These are phyloP conservation scores for Actenoides lindsayi DNA, from an alignment of 2,113 vertebrate genomes.

Conservation along the genomic window DNA sequence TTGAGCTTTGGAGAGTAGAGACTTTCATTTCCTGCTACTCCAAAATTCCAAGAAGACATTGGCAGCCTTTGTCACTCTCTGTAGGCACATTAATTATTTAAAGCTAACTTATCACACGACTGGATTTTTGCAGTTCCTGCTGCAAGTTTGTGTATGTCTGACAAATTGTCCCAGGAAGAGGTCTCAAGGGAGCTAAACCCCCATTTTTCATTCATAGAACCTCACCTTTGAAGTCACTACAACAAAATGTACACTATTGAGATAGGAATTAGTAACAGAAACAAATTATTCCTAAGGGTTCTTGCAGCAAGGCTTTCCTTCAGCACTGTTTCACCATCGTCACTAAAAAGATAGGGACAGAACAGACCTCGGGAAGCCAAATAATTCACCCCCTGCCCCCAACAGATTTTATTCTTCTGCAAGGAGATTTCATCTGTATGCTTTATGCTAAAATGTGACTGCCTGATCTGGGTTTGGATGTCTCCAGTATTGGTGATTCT, in stretches of 20 bases:
- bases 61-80: not conserved
- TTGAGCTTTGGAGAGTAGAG: not conserved
- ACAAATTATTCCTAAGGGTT: not conserved
- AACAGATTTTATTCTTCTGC: not conserved
- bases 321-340: not conserved
- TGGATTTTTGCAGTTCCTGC: not conserved
- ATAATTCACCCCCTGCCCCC: not conserved
- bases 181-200: not conserved
- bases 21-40: rapidly evolving
- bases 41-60: not conserved
- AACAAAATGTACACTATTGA: not conserved
- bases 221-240: not conserved
- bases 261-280: not conserved
- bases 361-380: not conserved
- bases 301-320: not conserved
- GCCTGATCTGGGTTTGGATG: not conserved
- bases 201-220: not conserved
- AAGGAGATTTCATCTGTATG: not conserved
- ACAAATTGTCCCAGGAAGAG: not conserved
- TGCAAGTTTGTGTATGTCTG: not conserved
- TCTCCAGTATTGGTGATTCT: not conserved
- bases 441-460: not conserved
- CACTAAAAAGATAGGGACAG: not conserved
- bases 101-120: not conserved
- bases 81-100: not conserved